Percentiles rank a stretch among this genome's conserved stretches.
Evolutionary conservation across 1,140 invertebrate genomes (phyloP).

Genomic region (Neoseiulus cucumeris): DNA sequence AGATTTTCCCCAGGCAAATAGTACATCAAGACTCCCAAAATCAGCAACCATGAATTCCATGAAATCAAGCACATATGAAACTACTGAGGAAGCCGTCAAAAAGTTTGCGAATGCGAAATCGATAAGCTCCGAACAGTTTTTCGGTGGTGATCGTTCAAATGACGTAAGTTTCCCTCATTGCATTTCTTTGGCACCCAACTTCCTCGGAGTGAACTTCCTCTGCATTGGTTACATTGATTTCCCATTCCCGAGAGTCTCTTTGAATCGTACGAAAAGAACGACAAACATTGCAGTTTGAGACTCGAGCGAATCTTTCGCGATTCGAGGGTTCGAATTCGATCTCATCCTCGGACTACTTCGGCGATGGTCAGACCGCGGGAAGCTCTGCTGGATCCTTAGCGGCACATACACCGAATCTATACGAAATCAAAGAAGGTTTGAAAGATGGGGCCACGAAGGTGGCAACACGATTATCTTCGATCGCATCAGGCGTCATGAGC

Average conservation of each 20-base stretch:
- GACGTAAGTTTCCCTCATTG: slow-evolving; percentile 32
- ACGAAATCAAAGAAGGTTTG: slow-evolving; percentile 89
- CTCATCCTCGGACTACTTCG: slow-evolving; percentile 88
- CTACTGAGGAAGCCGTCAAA: slow-evolving; percentile 51
- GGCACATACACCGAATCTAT: slow-evolving; percentile 48
- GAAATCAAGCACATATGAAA: background rate
- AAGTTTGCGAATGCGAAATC: slow-evolving; percentile 91
- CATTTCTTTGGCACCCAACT: slow-evolving; percentile 12
- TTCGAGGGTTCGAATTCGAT: slow-evolving; percentile 82
- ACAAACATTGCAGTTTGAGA: slow-evolving; percentile 36
- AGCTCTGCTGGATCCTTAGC: slow-evolving; percentile 18
- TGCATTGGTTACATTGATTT: no score
- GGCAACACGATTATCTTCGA: slow-evolving; percentile 69
- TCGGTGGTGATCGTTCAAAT: slow-evolving; percentile 46
- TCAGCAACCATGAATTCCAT: slow-evolving; percentile 12
- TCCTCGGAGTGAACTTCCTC: background rate
- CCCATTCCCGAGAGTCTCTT: background rate
- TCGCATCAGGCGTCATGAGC: slow-evolving; percentile 75
- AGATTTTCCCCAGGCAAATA: no score
- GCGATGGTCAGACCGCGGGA: slow-evolving; percentile 25
- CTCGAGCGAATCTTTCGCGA: slow-evolving; percentile 41
- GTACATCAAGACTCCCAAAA: background rate
- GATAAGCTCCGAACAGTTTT: slow-evolving; percentile 92
- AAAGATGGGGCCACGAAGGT: slow-evolving; percentile 88
- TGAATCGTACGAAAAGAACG: background rate